phyloP scores from a whole-genome alignment of 2,888 invertebrate genomes.

The Stictocephala bisonia region DNA sequence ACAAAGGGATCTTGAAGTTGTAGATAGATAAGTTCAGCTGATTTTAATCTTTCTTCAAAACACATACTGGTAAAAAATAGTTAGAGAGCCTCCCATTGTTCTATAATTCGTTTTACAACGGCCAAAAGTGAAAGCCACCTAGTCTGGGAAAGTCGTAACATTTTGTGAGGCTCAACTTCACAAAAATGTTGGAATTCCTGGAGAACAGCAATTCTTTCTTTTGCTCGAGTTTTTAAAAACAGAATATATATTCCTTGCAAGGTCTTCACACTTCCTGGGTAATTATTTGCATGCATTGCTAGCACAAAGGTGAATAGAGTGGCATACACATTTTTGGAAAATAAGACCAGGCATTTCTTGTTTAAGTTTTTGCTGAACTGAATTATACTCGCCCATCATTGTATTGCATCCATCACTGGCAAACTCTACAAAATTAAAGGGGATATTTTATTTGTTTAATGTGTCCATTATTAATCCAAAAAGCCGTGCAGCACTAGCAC shows the following conservation, averaged over 20 bases:
- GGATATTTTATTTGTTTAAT: constrained; percentile 55
- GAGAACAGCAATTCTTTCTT: constrained; percentile 53
- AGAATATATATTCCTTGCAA: constrained; percentile 59
- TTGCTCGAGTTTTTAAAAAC: constrained; percentile 56
- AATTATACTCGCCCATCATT: constrained; percentile 61
- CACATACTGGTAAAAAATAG: too few relatives aligned
- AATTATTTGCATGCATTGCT: constrained; percentile 61
- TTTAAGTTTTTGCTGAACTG: constrained; percentile 59
- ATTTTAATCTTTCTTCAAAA: too few relatives aligned
- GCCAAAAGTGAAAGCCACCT: constrained; percentile 54
- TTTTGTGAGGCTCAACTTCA: constrained; percentile 54
- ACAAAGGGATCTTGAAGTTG: too few relatives aligned
- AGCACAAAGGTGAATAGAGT: constrained; percentile 61
- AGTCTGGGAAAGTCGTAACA: constrained; percentile 58
- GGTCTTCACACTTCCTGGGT: constrained; percentile 60
- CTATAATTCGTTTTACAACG: constrained; percentile 29
- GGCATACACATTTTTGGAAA: constrained; percentile 61
- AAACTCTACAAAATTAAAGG: constrained; percentile 62
- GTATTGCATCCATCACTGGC: constrained; percentile 62
- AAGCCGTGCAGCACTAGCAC: constrained; percentile 42
- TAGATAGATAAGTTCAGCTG: too few relatives aligned
- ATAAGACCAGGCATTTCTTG: constrained; percentile 58
- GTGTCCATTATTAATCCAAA: constrained; percentile 55
- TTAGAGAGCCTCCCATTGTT: too few relatives aligned
- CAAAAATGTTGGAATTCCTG: constrained; percentile 56